Conservation (phyloP, 2,797 vertebrate species). For the Nannoperca obscura region DNA sequence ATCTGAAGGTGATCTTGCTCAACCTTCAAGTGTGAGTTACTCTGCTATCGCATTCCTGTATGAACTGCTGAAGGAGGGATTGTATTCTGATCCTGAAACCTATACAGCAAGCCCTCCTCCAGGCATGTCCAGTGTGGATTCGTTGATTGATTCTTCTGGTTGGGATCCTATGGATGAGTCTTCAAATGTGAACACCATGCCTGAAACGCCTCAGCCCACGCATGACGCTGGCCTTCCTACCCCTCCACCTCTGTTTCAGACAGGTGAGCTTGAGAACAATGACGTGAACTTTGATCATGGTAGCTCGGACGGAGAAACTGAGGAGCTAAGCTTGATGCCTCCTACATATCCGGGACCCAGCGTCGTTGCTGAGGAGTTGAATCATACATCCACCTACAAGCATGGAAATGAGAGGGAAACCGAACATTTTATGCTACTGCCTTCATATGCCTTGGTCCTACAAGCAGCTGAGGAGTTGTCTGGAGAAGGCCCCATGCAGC, state of each 20-base stretch:
- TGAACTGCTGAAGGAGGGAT: background rate
- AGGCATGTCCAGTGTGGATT: background rate
- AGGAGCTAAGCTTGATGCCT: rapidly evolving
- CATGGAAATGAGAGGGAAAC: constrained; percentile 48
- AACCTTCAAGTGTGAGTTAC: background rate
- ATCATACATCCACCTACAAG: background rate
- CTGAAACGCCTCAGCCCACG: background rate
- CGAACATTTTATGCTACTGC: rapidly evolving
- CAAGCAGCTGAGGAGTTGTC: background rate
- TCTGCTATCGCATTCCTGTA: background rate
- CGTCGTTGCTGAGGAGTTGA: constrained; percentile 44
- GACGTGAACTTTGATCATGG: background rate
- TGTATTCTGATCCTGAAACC: background rate
- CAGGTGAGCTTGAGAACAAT: constrained; percentile 2
- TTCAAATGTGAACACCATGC: background rate
- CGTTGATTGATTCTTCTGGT: background rate
- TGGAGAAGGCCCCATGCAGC: background rate
- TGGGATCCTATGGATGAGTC: background rate
- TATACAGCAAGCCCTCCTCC: background rate
- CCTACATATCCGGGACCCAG: background rate
- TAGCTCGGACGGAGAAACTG: background rate
- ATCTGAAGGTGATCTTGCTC: constrained; percentile 3
- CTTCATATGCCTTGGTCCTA: background rate
- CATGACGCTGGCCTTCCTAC: background rate
- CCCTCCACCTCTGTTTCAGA: background rate